phyloP scores from a whole-genome alignment of 2,888 invertebrate genomes.

The Euplagia quadripunctaria region DNA sequence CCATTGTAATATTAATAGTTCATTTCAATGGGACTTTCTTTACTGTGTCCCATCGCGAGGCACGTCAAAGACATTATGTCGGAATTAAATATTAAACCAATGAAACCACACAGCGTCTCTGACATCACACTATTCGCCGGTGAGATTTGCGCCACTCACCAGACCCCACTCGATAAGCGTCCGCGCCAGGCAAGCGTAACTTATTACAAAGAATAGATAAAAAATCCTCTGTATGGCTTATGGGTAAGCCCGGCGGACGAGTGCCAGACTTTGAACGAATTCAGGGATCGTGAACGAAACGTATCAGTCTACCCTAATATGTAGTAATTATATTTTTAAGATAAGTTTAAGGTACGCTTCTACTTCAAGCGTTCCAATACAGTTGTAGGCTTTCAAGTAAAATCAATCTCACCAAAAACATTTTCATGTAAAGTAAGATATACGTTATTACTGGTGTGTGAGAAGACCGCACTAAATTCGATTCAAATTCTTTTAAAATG shows the following conservation, averaged over 20 bases:
- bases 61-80: neutral
- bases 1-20: neutral
- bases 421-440: too few relatives aligned
- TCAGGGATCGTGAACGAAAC: too few relatives aligned
- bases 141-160: too few relatives aligned
- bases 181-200: neutral
- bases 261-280: too few relatives aligned
- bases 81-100: neutral
- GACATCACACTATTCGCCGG: neutral
- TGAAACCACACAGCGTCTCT: neutral
- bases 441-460: too few relatives aligned
- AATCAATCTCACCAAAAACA: too few relatives aligned
- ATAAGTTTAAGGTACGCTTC: too few relatives aligned
- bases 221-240: neutral
- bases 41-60: neutral
- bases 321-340: neutral
- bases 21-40: neutral
- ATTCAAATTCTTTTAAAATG: too few relatives aligned
- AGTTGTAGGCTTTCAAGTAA: too few relatives aligned
- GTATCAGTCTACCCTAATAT: too few relatives aligned
- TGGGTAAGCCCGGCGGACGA: neutral
- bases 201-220: neutral
- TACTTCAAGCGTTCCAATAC: too few relatives aligned
- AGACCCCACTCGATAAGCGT: neutral
- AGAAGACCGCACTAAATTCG: too few relatives aligned